phyloP scores from a whole-genome alignment of 2,888 invertebrate species.

The Rhabditoides inermis region DNA sequence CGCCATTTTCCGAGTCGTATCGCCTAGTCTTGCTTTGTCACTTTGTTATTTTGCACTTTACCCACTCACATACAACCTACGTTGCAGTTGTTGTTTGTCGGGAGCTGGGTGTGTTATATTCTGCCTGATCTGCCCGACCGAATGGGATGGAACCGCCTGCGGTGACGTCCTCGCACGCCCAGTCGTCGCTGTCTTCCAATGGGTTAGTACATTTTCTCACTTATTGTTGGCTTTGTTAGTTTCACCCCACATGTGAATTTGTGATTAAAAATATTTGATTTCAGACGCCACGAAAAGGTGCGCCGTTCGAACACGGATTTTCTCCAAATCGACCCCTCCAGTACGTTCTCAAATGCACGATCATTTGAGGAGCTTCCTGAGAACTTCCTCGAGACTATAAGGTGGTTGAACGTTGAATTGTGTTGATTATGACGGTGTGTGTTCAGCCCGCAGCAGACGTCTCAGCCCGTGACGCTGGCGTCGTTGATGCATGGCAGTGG shows the following conservation, averaged over 20 bases:
- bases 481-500: no score
- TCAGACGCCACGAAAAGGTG: not conserved
- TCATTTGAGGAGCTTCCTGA: conserved; percentile 48
- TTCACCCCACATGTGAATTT: not conserved
- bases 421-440: no score
- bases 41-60: no score
- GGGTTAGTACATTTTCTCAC: no score
- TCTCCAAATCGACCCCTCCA: conserved; percentile 43
- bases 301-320: conserved; percentile 22
- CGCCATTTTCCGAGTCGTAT: no score
- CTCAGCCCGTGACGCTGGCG: no score
- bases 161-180: conserved; percentile 12
- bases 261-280: not conserved
- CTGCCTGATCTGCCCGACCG: conserved; percentile 6
- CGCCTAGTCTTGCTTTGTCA: no score
- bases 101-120: no score
- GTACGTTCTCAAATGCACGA: conserved; percentile 17
- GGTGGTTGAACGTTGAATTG: no score
- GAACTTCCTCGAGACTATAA: conserved; percentile 48
- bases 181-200: conserved; percentile 2
- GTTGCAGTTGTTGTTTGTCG: no score
- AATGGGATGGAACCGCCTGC: conserved; percentile 19
- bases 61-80: no score
- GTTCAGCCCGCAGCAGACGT: conserved; percentile 42
- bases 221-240: no score